Evolutionary conservation across 2,797 vertebrate species (phyloP).

Genomic region (Typhlichthys subterraneus): DNA sequence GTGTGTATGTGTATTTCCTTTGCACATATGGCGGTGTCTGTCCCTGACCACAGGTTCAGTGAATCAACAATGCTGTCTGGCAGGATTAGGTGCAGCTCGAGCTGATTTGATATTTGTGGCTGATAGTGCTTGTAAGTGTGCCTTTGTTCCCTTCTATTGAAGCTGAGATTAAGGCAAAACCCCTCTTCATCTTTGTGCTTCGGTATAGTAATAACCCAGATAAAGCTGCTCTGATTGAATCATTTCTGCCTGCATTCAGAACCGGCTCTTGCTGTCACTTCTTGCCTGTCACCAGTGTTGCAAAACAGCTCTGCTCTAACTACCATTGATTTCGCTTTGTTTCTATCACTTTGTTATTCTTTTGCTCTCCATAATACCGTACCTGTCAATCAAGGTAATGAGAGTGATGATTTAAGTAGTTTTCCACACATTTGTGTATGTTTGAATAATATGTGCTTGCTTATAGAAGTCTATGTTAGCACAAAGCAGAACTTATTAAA

Average conservation of each 20-base stretch:
- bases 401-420: conserved; percentile 52
- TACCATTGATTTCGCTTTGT: conserved; percentile 17
- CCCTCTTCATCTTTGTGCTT: conserved; percentile 83
- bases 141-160: conserved; percentile 83
- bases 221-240: conserved; percentile 84
- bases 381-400: conserved; percentile 78
- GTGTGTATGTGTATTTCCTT: conserved; percentile 24
- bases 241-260: conserved; percentile 69
- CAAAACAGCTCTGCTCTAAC: conserved; percentile 30
- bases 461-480: conserved; percentile 31
- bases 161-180: conserved; percentile 80
- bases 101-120: conserved; percentile 85
- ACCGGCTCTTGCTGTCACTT: conserved; percentile 44
- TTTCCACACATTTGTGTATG: conserved; percentile 46
- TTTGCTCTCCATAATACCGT: conserved; percentile 70
- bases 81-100: conserved; percentile 79
- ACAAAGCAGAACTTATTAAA: not conserved
- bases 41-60: conserved; percentile 76
- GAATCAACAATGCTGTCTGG: conserved; percentile 77
- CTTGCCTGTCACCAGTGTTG: conserved; percentile 55
- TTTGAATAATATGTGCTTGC: conserved; percentile 34
- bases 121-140: conserved; percentile 83
- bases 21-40: conserved; percentile 46
- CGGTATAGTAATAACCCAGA: conserved; percentile 82
- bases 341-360: conserved; percentile 11